Conservation (phyloP, 2,113 vertebrate species). For the Falcunculus frontatus region DNA sequence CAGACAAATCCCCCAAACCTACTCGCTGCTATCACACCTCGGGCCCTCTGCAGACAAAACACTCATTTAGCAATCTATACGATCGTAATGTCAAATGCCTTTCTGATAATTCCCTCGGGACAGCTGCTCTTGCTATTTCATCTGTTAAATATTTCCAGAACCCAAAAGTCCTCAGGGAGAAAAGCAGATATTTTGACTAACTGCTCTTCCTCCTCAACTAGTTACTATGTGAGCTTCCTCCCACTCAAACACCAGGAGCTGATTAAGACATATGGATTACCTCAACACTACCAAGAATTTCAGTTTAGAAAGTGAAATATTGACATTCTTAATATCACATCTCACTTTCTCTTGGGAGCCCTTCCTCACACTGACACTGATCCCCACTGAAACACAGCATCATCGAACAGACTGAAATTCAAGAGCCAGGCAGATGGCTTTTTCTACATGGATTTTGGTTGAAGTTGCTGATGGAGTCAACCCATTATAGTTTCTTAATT, state of each 20-base stretch:
- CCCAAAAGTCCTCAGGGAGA: constrained; percentile 32
- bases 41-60: not conserved
- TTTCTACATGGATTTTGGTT: not conserved
- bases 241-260: constrained; percentile 54
- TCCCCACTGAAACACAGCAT: not conserved
- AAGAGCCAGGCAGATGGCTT: not conserved
- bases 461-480: not conserved
- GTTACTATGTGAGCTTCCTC: constrained; percentile 49
- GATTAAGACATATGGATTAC: constrained; percentile 68
- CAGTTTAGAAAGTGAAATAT: constrained; percentile 53
- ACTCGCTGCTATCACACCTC: not conserved
- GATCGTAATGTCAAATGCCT: not conserved
- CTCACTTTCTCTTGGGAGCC: not conserved
- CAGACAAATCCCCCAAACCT: not conserved
- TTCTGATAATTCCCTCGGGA: not conserved
- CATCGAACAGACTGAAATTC: not conserved
- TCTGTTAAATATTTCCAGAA: constrained; percentile 52
- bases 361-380: not conserved
- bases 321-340: constrained; percentile 48
- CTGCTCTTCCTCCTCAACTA: constrained; percentile 59
- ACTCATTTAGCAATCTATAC: not conserved
- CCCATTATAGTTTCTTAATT: not conserved
- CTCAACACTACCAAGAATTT: constrained; percentile 48
- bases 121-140: constrained; percentile 36
- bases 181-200: constrained; percentile 63